A percentile compares a stretch with the other conserved stretches of the same genome.
Evolutionary conservation across 2,113 vertebrate species (phyloP).

Genomic region (Gavia stellata): DNA sequence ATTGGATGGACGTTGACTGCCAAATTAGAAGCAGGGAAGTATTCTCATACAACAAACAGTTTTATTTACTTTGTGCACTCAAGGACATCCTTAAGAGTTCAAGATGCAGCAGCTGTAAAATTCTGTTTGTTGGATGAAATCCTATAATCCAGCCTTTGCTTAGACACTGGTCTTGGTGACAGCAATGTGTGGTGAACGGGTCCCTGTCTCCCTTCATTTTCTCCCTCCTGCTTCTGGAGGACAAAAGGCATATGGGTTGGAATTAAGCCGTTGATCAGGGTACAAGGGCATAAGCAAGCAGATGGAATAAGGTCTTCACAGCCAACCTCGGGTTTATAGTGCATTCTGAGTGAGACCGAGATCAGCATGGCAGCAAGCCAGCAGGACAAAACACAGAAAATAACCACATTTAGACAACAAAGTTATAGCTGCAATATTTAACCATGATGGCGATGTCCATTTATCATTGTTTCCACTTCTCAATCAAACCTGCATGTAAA

Average conservation of each 20-base stretch:
- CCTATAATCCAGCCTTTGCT: background rate
- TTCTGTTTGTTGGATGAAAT: background rate
- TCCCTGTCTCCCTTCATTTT: background rate
- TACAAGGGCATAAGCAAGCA: background rate
- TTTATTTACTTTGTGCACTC: background rate
- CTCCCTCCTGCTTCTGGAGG: background rate
- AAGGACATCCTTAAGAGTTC: background rate
- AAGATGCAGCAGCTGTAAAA: background rate
- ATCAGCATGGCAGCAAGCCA: background rate
- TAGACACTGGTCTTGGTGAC: background rate
- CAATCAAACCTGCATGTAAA: accelerated
- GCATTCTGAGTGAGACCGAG: background rate
- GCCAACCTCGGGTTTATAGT: background rate
- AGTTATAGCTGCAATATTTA: background rate
- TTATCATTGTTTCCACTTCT: background rate
- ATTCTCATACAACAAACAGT: background rate
- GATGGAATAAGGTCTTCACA: background rate
- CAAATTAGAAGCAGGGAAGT: background rate
- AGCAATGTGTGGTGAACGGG: accelerated
- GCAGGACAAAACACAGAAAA: background rate
- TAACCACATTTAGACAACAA: background rate
- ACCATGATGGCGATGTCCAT: background rate
- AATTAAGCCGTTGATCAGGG: background rate
- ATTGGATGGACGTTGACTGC: background rate
- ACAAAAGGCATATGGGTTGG: background rate